phyloP scores from a whole-genome alignment of 2,888 invertebrate genomes.

The Diloba caeruleocephala region DNA sequence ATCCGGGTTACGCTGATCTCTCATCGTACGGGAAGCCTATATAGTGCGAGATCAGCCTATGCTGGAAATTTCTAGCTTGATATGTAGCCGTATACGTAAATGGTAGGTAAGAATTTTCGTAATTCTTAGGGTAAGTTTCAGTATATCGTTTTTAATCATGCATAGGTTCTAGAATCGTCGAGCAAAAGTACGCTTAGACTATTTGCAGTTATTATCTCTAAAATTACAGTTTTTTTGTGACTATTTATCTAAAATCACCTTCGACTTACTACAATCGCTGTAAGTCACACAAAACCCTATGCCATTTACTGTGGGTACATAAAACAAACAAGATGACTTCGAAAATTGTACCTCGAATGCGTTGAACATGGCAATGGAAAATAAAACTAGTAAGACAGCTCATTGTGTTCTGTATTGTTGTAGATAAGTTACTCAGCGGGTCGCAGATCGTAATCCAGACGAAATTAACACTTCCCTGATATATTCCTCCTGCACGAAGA shows the following conservation, averaged over 20 bases:
- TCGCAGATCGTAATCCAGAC: slow-evolving; percentile 32
- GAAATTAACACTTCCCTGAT: slow-evolving; percentile 52
- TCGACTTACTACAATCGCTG: slow-evolving; percentile 14
- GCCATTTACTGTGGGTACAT: slow-evolving; percentile 22
- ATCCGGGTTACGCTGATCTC: no score
- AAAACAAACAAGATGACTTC: slow-evolving; percentile 42
- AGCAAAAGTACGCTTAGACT: no score
- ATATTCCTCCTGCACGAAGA: slow-evolving; percentile 14
- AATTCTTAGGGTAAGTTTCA: no score
- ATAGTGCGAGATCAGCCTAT: no score
- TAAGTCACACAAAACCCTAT: slow-evolving; percentile 7
- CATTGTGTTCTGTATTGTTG: slow-evolving; percentile 46
- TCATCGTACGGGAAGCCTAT: no score
- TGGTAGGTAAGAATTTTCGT: no score
- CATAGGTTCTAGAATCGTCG: no score
- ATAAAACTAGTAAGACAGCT: slow-evolving; percentile 40
- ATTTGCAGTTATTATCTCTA: no score
- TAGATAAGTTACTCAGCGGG: slow-evolving; percentile 55
- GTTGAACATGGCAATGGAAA: slow-evolving; percentile 31
- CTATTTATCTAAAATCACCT: neutral
- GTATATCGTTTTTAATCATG: no score
- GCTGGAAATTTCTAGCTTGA: no score
- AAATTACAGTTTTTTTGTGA: no score
- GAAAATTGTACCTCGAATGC: slow-evolving; percentile 29
- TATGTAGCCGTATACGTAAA: no score